phyloP scores from a whole-genome alignment of 2,797 vertebrate genomes.

The Coreius guichenoti region DNA sequence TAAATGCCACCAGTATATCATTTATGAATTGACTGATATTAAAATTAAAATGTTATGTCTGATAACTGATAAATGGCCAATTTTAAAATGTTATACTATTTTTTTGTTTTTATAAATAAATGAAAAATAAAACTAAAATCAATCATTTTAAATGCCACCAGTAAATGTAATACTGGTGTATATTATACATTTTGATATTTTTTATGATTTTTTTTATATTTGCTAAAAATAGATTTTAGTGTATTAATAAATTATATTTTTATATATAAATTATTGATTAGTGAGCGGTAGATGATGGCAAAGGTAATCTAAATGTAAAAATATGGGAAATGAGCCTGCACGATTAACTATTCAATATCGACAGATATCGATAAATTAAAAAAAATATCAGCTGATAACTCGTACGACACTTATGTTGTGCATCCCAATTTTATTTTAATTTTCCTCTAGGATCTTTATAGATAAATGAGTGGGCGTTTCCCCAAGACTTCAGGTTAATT shows the following conservation, averaged over 20 bases:
- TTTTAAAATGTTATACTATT: not conserved
- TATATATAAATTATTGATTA: not conserved
- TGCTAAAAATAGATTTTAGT: not conserved
- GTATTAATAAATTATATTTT: not conserved
- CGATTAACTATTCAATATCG: not conserved
- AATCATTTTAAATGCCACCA: not conserved
- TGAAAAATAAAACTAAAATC: not conserved
- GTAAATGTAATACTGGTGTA: not conserved
- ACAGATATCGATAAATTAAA: not conserved
- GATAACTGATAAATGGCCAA: not conserved
- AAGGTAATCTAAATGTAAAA: not conserved
- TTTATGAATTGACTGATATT: not conserved
- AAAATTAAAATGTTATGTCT: not conserved
- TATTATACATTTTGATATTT: no score
- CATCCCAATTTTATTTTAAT: not conserved
- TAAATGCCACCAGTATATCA: not conserved
- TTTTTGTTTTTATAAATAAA: not conserved
- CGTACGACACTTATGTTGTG: not conserved
- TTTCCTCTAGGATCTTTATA: conserved; percentile 12
- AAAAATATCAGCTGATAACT: not conserved
- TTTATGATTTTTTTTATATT: not conserved
- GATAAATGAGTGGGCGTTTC: conserved; percentile 20
- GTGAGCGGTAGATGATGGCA: not conserved
- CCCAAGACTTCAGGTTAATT: conserved; percentile 53
- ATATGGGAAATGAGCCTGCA: not conserved